These are phyloP conservation scores for Nothocercus julius DNA, from an alignment of 2,113 vertebrate genomes.

Conservation along the genomic window DNA sequence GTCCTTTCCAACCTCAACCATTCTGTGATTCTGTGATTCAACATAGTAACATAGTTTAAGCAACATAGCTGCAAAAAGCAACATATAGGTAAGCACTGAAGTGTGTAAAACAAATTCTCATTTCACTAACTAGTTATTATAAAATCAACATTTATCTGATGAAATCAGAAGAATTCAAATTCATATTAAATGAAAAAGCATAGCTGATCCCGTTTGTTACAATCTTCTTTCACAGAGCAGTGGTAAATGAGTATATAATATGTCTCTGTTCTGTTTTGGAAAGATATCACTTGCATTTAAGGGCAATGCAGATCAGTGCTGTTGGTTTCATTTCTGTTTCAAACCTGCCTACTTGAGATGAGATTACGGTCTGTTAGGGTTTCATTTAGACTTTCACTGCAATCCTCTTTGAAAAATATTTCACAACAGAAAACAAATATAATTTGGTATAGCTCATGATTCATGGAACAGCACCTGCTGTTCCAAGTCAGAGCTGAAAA, in stretches of 20 bases:
- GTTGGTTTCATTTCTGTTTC: background rate
- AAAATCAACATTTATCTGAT: background rate
- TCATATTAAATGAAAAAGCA: background rate
- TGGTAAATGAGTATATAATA: background rate
- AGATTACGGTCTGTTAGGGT: background rate
- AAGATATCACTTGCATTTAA: background rate
- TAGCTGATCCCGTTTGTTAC: background rate
- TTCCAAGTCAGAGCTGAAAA: background rate
- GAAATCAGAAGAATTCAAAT: background rate
- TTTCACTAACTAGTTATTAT: background rate
- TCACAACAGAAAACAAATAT: constrained; percentile 1
- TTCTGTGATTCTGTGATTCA: too few relatives aligned
- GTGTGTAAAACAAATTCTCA: background rate
- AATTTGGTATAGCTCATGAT: constrained; percentile 14
- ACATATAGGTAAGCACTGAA: background rate
- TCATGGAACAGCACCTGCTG: constrained; percentile 11
- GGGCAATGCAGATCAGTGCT: background rate
- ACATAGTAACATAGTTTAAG: background rate
- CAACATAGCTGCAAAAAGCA: background rate
- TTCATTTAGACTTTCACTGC: background rate
- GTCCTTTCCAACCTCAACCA: too few relatives aligned
- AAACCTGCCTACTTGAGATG: background rate
- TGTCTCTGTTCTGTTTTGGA: background rate
- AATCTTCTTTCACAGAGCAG: background rate
- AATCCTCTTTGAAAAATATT: background rate